Percentiles rank a stretch among this genome's conserved stretches.
phyloP scores from a whole-genome alignment of 2,113 vertebrate species.

The Heterocephalus glaber region DNA sequence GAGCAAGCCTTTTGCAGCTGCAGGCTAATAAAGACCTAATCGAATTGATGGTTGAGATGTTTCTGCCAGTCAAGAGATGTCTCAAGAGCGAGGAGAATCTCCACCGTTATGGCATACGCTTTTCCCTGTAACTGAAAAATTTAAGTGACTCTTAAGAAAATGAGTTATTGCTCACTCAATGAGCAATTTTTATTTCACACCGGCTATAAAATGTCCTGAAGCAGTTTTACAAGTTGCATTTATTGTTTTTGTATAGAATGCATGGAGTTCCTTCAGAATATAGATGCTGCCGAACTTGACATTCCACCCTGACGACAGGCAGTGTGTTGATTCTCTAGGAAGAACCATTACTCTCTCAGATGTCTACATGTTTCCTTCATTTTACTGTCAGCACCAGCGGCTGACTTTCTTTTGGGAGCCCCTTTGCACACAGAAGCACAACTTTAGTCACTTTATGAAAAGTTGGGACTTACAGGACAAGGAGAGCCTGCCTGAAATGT shows the following conservation, averaged over 20 bases:
- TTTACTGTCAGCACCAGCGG: background rate
- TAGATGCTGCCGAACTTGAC: background rate
- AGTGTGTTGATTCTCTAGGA: background rate
- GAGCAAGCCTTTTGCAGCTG: background rate
- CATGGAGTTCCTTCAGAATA: background rate
- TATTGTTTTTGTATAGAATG: constrained; percentile 56
- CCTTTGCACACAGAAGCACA: constrained; percentile 16
- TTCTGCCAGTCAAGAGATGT: background rate
- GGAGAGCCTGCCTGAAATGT: background rate
- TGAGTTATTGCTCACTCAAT: constrained; percentile 42
- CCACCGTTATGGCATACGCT: background rate
- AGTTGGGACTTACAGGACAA: background rate
- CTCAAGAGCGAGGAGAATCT: background rate
- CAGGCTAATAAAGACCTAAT: background rate
- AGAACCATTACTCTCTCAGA: background rate
- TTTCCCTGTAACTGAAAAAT: constrained; percentile 35
- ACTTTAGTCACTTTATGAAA: background rate
- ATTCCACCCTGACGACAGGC: background rate
- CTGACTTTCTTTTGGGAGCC: background rate
- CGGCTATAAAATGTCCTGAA: constrained; percentile 7
- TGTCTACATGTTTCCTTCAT: background rate
- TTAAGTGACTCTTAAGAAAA: constrained; percentile 55
- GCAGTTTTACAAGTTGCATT: constrained; percentile 60
- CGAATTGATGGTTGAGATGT: background rate
- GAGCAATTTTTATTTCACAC: constrained; percentile 61